Evolutionary conservation across 2,113 vertebrate species (phyloP), one percentile per base, ranked within the genome.

Genomic region (Guaruba guarouba): DNA sequence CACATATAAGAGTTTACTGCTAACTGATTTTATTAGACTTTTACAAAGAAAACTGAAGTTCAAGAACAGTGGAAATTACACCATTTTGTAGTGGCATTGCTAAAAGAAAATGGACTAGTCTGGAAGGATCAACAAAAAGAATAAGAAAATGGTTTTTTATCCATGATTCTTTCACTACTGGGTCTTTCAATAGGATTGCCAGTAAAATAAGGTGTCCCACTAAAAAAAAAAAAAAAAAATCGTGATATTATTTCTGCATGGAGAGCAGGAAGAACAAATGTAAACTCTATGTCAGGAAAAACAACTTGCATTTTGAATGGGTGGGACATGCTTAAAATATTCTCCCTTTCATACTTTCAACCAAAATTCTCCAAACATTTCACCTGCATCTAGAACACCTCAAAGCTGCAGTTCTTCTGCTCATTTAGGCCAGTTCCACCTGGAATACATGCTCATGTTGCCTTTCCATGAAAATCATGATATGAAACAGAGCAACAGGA

Each of bases 201-300:
- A 64, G 10, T 12, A 92, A 85, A 81, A 24, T 43, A 69, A 43
- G 3, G 9, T 54, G 31, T 77, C 9, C 7, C 14, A n/a, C 7
- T 41, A 87, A 6, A 33, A 22, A 44, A 0, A 48, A 49, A 49
- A 52, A 22, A 84, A 6, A 33, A 22, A 41, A 0, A 52, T 44
- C 33, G 2, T 44, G 33, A 55, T 48, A 9, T 10, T 44, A 31
- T 52, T 87, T 67, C 8, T 69, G 10, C 6, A 3, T 0, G 0
- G 59, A 82, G 9, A 88, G 79, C 16, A 54, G 16, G 11, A 73
- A 76, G 41, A 55, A 8, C 6, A 46, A 5, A 33, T 35, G 44
- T 69, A 28, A 3, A 14, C 7, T 70, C 16, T 7, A 44, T 13
- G 17, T 52, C 37, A 43, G 20, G 7, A 87, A 81, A 89, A 80